Evolutionary conservation across 2,113 vertebrate species (phyloP).

Genomic region (Vanacampus margaritifer): DNA sequence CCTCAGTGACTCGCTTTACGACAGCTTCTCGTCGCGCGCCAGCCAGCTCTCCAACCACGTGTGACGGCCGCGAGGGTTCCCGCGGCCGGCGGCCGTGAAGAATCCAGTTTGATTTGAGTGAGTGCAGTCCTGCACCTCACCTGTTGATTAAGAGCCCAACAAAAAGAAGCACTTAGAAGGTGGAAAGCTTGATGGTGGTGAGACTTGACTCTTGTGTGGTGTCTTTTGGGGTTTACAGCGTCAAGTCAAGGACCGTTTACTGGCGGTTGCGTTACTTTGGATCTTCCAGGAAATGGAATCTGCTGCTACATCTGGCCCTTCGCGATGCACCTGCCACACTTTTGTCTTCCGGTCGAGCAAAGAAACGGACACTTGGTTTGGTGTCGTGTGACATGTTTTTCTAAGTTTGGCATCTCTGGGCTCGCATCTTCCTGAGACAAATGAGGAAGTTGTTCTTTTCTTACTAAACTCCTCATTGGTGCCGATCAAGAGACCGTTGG

Average conservation of each 20-base stretch:
- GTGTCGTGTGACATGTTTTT: background rate
- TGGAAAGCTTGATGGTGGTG: conserved; percentile 21
- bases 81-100: background rate
- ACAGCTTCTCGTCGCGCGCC: conserved; percentile 86
- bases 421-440: background rate
- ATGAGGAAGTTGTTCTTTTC: background rate
- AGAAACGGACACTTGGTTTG: background rate
- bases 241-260: background rate
- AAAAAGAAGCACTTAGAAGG: conserved; percentile 49
- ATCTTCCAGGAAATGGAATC: conserved; percentile 19
- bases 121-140: conserved; percentile 15
- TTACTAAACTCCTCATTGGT: conserved; percentile 5
- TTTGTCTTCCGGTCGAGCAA: background rate
- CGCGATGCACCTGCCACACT: conserved; percentile 1
- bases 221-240: background rate
- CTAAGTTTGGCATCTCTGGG: background rate
- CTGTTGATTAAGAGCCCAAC: conserved; percentile 9
- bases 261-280: conserved; percentile 5
- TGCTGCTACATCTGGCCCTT: conserved; percentile 40
- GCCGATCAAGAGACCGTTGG: conserved; percentile 5
- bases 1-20: conserved; percentile 85
- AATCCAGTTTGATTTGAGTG: conserved; percentile 4
- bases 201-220: conserved; percentile 16
- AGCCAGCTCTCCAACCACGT: conserved; percentile 81
- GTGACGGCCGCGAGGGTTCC: conserved; percentile 43